Conservation (phyloP, 2,797 vertebrate species). For the Liasis olivaceus region DNA sequence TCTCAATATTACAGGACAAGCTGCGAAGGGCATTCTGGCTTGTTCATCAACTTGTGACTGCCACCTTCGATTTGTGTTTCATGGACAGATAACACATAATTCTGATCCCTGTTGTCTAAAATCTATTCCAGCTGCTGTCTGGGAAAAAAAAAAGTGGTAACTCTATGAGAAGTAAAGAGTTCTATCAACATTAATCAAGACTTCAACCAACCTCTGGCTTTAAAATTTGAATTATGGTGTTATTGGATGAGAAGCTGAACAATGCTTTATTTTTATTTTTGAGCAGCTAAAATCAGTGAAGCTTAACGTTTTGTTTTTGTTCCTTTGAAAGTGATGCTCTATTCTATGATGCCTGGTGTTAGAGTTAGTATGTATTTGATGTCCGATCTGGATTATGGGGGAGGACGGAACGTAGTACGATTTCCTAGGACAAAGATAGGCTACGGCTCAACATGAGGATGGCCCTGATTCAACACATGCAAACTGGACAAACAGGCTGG, state of each 20-base stretch:
- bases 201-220: conserved; percentile 13
- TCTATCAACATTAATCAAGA: conserved; percentile 24
- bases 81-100: conserved; percentile 18
- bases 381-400: neutral
- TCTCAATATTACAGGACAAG: conserved; percentile 4
- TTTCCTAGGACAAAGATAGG: neutral
- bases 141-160: conserved; percentile 21
- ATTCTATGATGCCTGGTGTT: fast-evolving
- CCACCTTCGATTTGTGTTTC: conserved; percentile 11
- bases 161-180: conserved; percentile 19
- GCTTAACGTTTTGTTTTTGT: conserved; percentile 16
- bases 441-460: neutral
- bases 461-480: neutral
- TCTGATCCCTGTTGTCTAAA: conserved; percentile 30
- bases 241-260: neutral
- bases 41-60: conserved; percentile 35
- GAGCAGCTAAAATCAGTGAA: neutral
- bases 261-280: conserved; percentile 24
- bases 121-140: conserved; percentile 26
- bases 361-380: neutral
- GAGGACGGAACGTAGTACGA: neutral
- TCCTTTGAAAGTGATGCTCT: conserved; percentile 28
- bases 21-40: neutral
- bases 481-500: neutral
- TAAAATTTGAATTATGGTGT: conserved; percentile 16